Evolutionary conservation across 2,797 vertebrate genomes (phyloP).

Genomic region (Cephalopachus bancanus): DNA sequence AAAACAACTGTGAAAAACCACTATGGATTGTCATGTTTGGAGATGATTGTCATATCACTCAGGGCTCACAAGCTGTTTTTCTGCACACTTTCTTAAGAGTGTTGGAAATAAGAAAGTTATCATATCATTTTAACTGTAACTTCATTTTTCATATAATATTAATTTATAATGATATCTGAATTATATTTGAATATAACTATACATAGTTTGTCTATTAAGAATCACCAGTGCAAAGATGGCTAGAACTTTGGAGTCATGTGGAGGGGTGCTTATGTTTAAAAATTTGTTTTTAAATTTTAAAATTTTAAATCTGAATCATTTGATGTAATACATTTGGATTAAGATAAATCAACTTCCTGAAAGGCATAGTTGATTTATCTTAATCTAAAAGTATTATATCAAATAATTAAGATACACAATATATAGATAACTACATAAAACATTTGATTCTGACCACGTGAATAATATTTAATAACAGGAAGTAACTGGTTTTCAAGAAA

Average conservation of each 20-base stretch:
- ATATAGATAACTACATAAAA: background rate
- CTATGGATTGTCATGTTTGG: background rate
- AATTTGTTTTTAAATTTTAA: background rate
- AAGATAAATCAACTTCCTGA: background rate
- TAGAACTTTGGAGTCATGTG: background rate
- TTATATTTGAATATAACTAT: background rate
- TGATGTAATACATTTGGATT: no score
- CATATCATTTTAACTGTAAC: background rate
- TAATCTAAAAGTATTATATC: background rate
- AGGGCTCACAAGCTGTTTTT: conserved; percentile 56
- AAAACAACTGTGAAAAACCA: conserved; percentile 73
- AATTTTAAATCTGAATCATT: no score
- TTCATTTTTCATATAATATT: background rate
- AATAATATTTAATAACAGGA: background rate
- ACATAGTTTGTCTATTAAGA: background rate
- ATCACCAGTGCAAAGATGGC: background rate
- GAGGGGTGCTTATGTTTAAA: background rate
- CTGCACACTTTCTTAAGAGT: conserved; percentile 52
- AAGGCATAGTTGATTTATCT: background rate
- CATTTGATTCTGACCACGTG: background rate
- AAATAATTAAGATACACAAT: conserved; percentile 14
- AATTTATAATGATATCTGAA: background rate
- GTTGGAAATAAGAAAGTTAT: conserved; percentile 26
- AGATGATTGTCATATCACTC: conserved; percentile 6
- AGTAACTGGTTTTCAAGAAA: background rate